A percentile compares a stretch with the other conserved stretches of the same genome.
These are phyloP conservation scores for Bombus vancouverensis DNA, from an alignment of 1,140 invertebrate species.

Conservation along the genomic window DNA sequence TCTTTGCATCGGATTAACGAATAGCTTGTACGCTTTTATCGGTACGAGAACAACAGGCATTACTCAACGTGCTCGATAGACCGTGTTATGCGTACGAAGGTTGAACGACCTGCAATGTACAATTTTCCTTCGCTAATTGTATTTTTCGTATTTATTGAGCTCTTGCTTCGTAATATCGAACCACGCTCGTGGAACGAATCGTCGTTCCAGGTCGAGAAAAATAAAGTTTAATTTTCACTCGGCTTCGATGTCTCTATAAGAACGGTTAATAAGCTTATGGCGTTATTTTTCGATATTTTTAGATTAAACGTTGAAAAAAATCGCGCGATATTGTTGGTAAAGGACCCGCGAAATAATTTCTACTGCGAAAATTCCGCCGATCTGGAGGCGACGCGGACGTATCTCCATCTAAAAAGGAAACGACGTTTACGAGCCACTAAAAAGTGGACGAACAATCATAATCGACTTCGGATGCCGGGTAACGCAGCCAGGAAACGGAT, in stretches of 20 bases:
- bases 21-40: neutral
- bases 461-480: neutral
- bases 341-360: neutral
- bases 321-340: rapidly evolving
- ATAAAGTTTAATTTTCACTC: neutral
- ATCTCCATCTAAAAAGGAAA: neutral
- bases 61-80: neutral
- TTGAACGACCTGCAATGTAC: neutral
- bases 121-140: neutral
- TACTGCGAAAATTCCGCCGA: neutral
- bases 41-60: neutral
- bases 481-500: conserved; percentile 32
- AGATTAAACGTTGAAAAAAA: no score
- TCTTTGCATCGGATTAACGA: neutral
- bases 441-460: conserved; percentile 13
- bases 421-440: neutral
- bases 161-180: neutral
- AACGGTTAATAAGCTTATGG: neutral
- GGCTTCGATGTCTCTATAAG: neutral
- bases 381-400: neutral
- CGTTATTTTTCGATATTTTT: no score
- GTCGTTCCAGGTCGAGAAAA: neutral
- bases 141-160: neutral
- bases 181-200: neutral
- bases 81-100: neutral